Evolutionary conservation across 2,113 vertebrate species (phyloP).

Genomic region (Strix aluco): DNA sequence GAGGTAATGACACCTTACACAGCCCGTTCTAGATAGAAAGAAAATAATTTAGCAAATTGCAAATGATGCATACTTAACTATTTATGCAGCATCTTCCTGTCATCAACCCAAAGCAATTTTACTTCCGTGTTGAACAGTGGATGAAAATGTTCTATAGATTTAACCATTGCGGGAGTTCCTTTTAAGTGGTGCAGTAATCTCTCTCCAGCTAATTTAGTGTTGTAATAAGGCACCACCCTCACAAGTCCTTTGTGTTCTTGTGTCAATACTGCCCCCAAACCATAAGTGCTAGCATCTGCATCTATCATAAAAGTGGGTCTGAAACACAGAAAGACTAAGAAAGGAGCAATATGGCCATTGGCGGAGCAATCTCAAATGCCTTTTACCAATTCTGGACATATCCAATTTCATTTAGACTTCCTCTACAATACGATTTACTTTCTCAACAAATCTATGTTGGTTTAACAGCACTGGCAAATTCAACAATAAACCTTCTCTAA

Average conservation of each 20-base stretch:
- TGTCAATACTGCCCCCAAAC: constrained; percentile 72
- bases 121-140: constrained; percentile 63
- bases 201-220: constrained; percentile 63
- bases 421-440: not conserved
- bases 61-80: constrained; percentile 70
- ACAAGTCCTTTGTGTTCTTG: constrained; percentile 64
- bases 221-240: constrained; percentile 68
- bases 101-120: constrained; percentile 70
- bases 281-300: constrained; percentile 66
- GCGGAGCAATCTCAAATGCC: not conserved
- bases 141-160: constrained; percentile 66
- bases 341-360: not conserved
- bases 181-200: constrained; percentile 65
- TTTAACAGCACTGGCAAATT: not conserved
- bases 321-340: not conserved
- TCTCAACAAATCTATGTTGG: not conserved
- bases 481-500: not conserved
- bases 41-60: constrained; percentile 69
- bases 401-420: not conserved
- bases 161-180: constrained; percentile 63
- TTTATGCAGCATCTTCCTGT: constrained; percentile 72
- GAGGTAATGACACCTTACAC: constrained; percentile 58
- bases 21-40: constrained; percentile 57
- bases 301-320: constrained; percentile 54
- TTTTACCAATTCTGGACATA: not conserved